These are phyloP conservation scores for Coelopa frigida DNA, from an alignment of 1,140 invertebrate genomes.

Conservation along the genomic window DNA sequence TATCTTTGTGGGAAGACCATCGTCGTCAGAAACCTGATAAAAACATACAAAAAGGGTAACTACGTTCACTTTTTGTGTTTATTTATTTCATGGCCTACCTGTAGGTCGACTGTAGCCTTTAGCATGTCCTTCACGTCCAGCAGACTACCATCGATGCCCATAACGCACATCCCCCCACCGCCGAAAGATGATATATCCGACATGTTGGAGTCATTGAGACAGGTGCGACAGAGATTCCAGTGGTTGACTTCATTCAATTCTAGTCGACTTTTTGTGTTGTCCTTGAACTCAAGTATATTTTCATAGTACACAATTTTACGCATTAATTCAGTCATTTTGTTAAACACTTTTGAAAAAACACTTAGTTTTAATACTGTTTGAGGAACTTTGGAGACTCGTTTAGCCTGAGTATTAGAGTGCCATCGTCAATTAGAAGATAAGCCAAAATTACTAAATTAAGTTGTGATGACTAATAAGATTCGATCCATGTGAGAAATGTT, in stretches of 20 bases:
- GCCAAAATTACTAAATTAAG: too few relatives aligned
- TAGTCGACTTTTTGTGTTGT: not conserved
- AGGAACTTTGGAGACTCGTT: too few relatives aligned
- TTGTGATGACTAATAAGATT: too few relatives aligned
- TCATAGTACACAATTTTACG: conserved; percentile 8
- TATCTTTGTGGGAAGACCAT: not conserved
- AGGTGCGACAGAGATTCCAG: conserved; percentile 5
- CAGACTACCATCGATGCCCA: not conserved
- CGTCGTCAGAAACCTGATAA: not conserved
- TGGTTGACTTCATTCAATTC: conserved; percentile 2
- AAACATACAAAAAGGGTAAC: not conserved
- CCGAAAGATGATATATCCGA: too few relatives aligned
- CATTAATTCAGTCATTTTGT: not conserved
- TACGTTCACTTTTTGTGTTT: too few relatives aligned
- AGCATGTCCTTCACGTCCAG: conserved; percentile 1
- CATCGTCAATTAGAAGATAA: too few relatives aligned
- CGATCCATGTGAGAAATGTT: too few relatives aligned
- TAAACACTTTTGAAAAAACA: not conserved
- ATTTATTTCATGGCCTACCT: too few relatives aligned
- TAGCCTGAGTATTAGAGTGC: too few relatives aligned
- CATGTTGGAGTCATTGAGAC: not conserved
- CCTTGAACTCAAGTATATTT: conserved; percentile 10
- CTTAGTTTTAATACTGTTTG: too few relatives aligned
- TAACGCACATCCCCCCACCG: not conserved
- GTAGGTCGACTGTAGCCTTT: too few relatives aligned